Percentiles rank a stretch among this genome's conserved stretches.
These are phyloP conservation scores for Azorinus chamasolen DNA, from an alignment of 2,888 invertebrate genomes.

Conservation along the genomic window DNA sequence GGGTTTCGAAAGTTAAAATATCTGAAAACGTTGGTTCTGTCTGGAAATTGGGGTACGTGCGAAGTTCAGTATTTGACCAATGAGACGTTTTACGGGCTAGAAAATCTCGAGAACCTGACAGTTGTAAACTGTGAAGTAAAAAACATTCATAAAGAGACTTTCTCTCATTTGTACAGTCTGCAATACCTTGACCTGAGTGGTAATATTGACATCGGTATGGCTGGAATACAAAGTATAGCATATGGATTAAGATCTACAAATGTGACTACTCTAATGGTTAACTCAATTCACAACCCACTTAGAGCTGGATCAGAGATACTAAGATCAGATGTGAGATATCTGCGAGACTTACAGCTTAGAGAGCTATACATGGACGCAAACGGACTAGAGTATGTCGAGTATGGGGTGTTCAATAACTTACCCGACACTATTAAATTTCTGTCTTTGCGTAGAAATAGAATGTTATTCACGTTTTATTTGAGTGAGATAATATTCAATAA, in stretches of 20 bases:
- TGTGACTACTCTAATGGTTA: conserved; percentile 35
- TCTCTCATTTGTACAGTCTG: conserved; percentile 18
- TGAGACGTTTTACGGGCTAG: conserved; percentile 34
- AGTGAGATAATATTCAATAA: conserved; percentile 42
- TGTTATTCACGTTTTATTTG: conserved; percentile 41
- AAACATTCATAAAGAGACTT: conserved; percentile 27
- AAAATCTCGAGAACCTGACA: conserved; percentile 17
- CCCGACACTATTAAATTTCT: conserved; percentile 34
- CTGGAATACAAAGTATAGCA: conserved; percentile 12
- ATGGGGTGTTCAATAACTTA: conserved; percentile 42
- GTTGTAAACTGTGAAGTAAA: conserved; percentile 35
- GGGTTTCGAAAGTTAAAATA: conserved; percentile 24
- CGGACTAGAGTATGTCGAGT: conserved; percentile 45
- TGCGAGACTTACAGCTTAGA: conserved; percentile 8
- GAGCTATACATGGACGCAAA: conserved; percentile 52
- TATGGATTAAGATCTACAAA: conserved; percentile 32
- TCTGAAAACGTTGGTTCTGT: conserved; percentile 27
- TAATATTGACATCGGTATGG: conserved; percentile 34
- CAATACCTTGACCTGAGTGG: conserved; percentile 45
- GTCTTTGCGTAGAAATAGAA: conserved; percentile 37
- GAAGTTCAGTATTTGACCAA: conserved; percentile 17
- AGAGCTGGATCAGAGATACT: conserved; percentile 41
- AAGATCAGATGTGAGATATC: conserved; percentile 11
- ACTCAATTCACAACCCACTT: conserved; percentile 41
- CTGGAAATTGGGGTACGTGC: conserved; percentile 24